Evolutionary conservation across 2,797 vertebrate genomes (phyloP).

Genomic region (Peromyscus eremicus): DNA sequence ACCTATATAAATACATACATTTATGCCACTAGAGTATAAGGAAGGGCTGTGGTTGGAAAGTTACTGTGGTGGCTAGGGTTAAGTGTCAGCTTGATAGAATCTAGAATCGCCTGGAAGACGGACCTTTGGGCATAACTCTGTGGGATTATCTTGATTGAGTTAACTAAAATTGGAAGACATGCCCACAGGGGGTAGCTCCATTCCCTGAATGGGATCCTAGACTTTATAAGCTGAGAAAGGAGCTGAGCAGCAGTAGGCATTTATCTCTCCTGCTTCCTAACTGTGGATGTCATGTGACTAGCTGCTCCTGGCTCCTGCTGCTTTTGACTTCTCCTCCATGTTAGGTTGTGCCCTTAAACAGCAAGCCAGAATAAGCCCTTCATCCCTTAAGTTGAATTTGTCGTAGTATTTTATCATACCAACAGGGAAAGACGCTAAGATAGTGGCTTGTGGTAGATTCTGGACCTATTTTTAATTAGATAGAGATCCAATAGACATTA

Average conservation of each 20-base stretch:
- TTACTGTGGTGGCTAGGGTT: neutral
- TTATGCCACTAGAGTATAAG: neutral
- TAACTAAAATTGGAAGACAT: neutral
- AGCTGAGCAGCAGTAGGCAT: neutral
- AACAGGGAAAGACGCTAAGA: neutral
- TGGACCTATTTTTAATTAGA: neutral
- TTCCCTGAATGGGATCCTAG: neutral
- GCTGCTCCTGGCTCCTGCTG: neutral
- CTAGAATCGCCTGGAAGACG: neutral
- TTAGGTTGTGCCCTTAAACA: neutral
- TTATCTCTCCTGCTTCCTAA: neutral
- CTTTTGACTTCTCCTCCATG: neutral
- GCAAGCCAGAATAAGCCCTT: neutral
- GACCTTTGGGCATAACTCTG: neutral
- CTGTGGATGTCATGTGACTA: neutral
- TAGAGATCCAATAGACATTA: neutral
- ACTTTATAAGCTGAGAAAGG: neutral
- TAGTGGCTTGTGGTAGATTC: neutral
- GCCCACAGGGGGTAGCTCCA: neutral
- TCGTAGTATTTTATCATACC: neutral
- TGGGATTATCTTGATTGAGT: neutral
- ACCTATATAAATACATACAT: neutral
- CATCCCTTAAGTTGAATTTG: neutral
- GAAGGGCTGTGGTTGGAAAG: neutral
- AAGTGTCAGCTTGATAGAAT: neutral